A percentile compares a stretch with the other conserved stretches of the same genome.
phyloP scores from a whole-genome alignment of 2,797 vertebrate species.

The Emydoidea blandingii region DNA sequence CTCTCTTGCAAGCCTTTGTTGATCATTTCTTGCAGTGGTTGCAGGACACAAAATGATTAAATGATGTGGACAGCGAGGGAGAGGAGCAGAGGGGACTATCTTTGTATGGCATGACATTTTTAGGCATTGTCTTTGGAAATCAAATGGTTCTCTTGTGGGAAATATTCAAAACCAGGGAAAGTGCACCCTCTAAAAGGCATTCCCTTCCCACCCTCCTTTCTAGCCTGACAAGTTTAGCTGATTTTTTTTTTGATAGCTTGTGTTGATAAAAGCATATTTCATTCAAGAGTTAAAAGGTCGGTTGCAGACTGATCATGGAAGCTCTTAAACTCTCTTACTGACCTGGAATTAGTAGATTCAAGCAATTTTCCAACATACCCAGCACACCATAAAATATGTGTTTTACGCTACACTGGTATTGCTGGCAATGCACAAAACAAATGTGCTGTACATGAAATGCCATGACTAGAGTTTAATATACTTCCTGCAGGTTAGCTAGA shows the following conservation, averaged over 20 bases:
- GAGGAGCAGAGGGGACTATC: not conserved
- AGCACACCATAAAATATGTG: slow-evolving; percentile 81
- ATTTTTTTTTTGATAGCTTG: slow-evolving; percentile 68
- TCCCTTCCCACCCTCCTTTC: not conserved
- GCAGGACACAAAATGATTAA: not conserved
- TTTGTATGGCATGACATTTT: not conserved
- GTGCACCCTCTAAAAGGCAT: not conserved
- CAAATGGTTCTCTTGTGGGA: not conserved
- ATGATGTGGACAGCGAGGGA: not conserved
- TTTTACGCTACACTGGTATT: slow-evolving; percentile 80
- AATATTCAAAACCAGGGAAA: not conserved
- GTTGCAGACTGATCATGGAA: slow-evolving; percentile 74
- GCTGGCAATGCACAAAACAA: slow-evolving; percentile 84
- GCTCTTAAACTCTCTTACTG: slow-evolving; percentile 82
- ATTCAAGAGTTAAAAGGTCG: slow-evolving; percentile 80
- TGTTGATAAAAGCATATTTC: slow-evolving; percentile 81
- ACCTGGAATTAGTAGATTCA: slow-evolving; percentile 81
- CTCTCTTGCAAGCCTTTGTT: slow-evolving; percentile 30
- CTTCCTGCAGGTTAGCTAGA: slow-evolving; percentile 47
- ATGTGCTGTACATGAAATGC: slow-evolving; percentile 71
- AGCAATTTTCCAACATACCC: slow-evolving; percentile 77
- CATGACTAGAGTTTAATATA: slow-evolving; percentile 69
- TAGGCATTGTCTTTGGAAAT: not conserved
- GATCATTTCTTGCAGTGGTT: not conserved
- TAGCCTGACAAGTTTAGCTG: slow-evolving; percentile 44